phyloP scores from a whole-genome alignment of 2,888 invertebrate genomes.

The Miltochrista miniata region DNA sequence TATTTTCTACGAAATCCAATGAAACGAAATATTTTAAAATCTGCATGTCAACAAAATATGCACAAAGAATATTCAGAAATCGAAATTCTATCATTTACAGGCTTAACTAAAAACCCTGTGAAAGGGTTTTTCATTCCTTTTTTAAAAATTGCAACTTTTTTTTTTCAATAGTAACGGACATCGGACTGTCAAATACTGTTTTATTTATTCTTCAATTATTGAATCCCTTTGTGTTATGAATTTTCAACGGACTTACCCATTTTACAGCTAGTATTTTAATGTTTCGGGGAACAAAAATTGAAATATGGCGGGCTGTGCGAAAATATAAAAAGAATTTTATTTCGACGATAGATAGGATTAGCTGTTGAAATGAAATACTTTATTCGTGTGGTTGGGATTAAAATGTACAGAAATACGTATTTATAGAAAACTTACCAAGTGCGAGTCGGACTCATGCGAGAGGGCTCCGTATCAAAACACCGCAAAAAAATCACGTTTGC shows the following conservation, averaged over 20 bases:
- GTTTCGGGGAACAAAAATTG: slow-evolving; percentile 12
- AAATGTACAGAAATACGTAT: too few species aligned
- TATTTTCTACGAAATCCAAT: neutral
- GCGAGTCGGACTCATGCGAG: too few species aligned
- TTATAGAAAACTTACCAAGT: too few species aligned
- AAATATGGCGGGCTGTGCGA: slow-evolving; percentile 7
- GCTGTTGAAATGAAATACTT: neutral
- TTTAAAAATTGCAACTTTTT: slow-evolving; percentile 4
- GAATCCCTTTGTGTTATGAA: slow-evolving; percentile 39
- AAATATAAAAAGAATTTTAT: neutral
- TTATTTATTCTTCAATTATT: slow-evolving; percentile 43
- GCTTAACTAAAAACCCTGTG: slow-evolving; percentile 15
- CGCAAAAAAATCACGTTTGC: too few species aligned
- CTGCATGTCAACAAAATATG: neutral
- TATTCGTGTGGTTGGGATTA: neutral
- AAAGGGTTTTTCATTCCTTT: slow-evolving; percentile 10
- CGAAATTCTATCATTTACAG: slow-evolving; percentile 28
- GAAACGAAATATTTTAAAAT: slow-evolving; percentile 4
- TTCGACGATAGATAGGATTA: neutral
- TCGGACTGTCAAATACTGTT: slow-evolving; percentile 27
- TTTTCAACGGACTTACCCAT: slow-evolving; percentile 35
- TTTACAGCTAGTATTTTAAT: slow-evolving; percentile 20
- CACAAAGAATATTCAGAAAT: neutral
- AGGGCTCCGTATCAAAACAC: too few species aligned
- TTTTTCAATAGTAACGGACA: slow-evolving; percentile 25